Evolutionary conservation across 2,888 invertebrate species (phyloP), one percentile per base, ranked within the genome.

Genomic region (Caenorhabditis zanzibari): DNA sequence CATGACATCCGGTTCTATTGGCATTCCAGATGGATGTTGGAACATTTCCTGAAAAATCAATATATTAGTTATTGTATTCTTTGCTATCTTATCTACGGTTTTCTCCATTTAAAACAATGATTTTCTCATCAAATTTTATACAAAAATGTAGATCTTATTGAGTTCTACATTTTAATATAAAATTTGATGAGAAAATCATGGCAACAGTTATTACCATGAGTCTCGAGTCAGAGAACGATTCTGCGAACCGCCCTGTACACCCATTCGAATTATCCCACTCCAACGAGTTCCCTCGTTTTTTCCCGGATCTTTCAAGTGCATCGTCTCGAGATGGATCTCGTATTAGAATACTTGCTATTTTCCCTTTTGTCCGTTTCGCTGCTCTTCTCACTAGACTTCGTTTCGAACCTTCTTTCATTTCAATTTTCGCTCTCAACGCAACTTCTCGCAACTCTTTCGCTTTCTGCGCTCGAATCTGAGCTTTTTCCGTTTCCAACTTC

Each of bases 1-100:
- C 58, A 91, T 90, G 26, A 92, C 90, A 63, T 91, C 90, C 95
- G 94, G 9, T 94, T 94, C 82, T 92, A 93, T 84, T 92, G 92
- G 87, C 94, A 93, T 88, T 91, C 89, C 90, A 91, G 89, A 91
- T 86, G 71, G 92, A 93, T 91, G 49, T 82, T 91, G 89, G 69
- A 90, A 91, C 61, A 92, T 86, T 47, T 92, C 92, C 92, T 92
- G 72, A 10, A 71, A 58, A 56, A 26, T 22, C 26, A 26, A 52
- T n/a, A 19, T 1, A 26, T 56, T 26, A 56, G 52, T 16, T 16
- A 16, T 44, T 5, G 4, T 5, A 10, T 41, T 41, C 41, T 10
- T 14, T 14, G 6, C 2, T 16, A 41, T 41, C 16, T 14, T 41
- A 14, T 10, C 49, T 14, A 44, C 44, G 14, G n/a, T n/a, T n/a